Evolutionary conservation across 2,888 invertebrate genomes (phyloP), one percentile per base, ranked within the genome.

Genomic region (Andrena bucephala): DNA sequence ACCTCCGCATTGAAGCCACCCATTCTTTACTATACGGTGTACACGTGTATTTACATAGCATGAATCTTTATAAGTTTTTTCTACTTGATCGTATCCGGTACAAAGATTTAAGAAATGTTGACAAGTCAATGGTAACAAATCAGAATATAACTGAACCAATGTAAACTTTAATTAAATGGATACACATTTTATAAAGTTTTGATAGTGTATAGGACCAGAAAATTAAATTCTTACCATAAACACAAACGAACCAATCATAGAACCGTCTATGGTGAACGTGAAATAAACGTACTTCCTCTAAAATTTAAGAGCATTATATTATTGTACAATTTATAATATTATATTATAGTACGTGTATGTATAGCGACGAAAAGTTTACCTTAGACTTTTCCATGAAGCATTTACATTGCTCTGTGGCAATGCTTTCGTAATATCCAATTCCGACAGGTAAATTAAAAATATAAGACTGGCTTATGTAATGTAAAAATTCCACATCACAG

Each of bases 1-100:
- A 94, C 94, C 94, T 42, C 97, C 97, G 74, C 96, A 95, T 91
- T 97, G 97, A 50, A 97, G 95, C 97, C 97, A 97, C 69, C 96
- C 95, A 83, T 95, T 95, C 89, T 95, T 95, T 16, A 96, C 96
- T 66, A 97, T 95, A 75, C 97, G 92, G 81, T 87, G 87, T 7
- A 89, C 76, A 31, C 20, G 60, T 33, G 81, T 87, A 65, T 85
- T 87, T 75, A 82, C 63, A 68, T 94, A 95, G 84, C 90, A 85
- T 31, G 94, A 89, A 16, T 73, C 60, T 31, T 57, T 71, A 27
- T 83, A 87, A 74, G 77, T 72, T 33, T 74, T 63, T 33, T 63
- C 24, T n/a, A 50, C 70, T 24, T 77, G 57, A 6, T 95, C 94
- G 52, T 87, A 94, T 3, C 92, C 91, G 59, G 93, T 94, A 89